Evolutionary conservation across 2,888 invertebrate species (phyloP), one percentile per base, ranked within the genome.

Genomic region (Perizoma affinitatum): DNA sequence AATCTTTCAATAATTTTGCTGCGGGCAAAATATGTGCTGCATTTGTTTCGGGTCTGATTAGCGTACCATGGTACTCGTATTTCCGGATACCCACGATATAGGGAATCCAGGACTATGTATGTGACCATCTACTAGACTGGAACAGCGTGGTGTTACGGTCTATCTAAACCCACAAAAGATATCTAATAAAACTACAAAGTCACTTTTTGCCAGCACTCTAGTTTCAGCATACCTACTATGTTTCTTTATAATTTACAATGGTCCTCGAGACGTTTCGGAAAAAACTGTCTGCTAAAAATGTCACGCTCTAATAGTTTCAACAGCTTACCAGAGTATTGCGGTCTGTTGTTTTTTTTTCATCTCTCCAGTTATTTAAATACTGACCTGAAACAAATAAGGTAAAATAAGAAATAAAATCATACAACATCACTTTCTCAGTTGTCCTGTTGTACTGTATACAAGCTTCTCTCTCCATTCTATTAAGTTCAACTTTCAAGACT

Each of bases 301-400:
- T 10, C 40, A 51, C 34, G 57, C 50, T 45, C 50, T 22, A 51
- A 40, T 57, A 40, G 22, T 22, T 22, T 22, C 22, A 22, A 22
- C 22, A 22, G 22, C 22, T 22, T 22, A 22, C 10, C 42, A 8
- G 10, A 9, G n/a, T 46, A 4, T 8, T 8, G n/a, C 40, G 10
- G 42, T 11, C 5, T 40, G 11, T 34, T 40, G 11, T 34, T 54
- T 46, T 48, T 48, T 22, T 22, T 22, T 22, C 22, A 22, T 22
- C 11, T 7, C 6, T 40, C 36, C n/a, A 33, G 9, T 9, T 50
- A 11, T 6, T 4, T 44, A 53, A 22, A 41, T 47, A 52, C 57
- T 35, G 10, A 63, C 63, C 63, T 63, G 60, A 51, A 63, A 60
- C 59, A 63, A 59, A 57, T 33, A 59, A 51, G 1, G 4, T 35